phyloP scores from a whole-genome alignment of 2,888 invertebrate genomes.

The Hirtodrosophila histrioides region DNA sequence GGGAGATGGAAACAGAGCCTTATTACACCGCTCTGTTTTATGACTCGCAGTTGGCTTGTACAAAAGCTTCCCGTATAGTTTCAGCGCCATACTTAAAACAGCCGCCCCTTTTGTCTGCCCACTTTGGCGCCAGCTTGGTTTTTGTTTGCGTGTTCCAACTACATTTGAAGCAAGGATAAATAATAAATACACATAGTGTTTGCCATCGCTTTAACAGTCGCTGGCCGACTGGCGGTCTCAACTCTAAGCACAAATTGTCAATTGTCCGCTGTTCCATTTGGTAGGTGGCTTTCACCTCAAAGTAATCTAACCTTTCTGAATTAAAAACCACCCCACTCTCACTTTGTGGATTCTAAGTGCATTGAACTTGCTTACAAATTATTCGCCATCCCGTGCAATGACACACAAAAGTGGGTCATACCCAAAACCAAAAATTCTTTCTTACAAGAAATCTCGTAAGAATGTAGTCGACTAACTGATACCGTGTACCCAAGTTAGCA shows the following conservation, averaged over 20 bases:
- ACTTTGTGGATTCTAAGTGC: constrained; percentile 21
- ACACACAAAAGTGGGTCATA: constrained; percentile 35
- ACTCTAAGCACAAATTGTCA: constrained; percentile 27
- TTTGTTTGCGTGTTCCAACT: constrained; percentile 66
- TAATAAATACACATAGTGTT: constrained; percentile 36
- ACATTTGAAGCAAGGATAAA: constrained; percentile 56
- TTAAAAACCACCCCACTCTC: constrained; percentile 1
- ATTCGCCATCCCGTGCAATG: neutral
- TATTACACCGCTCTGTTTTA: too few species aligned
- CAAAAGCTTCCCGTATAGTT: constrained; percentile 7
- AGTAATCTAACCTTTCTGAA: constrained; percentile 56
- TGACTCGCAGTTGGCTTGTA: constrained; percentile 12
- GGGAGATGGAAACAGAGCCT: too few species aligned
- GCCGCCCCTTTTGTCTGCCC: constrained; percentile 44
- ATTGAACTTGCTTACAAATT: constrained; percentile 41
- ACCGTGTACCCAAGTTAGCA: too few species aligned
- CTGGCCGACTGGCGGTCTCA: constrained; percentile 9
- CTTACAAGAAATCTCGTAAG: too few species aligned
- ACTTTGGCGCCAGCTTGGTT: constrained; percentile 65
- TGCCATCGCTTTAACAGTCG: constrained; percentile 27
- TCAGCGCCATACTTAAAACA: constrained; percentile 41
- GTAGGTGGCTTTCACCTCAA: constrained; percentile 18
- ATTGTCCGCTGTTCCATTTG: constrained; percentile 26
- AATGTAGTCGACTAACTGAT: too few species aligned
- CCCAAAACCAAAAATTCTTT: neutral